Evolutionary conservation across 2,888 invertebrate species (phyloP), one percentile per base, ranked within the genome.

Genomic region (Cataglyphis cursor): DNA sequence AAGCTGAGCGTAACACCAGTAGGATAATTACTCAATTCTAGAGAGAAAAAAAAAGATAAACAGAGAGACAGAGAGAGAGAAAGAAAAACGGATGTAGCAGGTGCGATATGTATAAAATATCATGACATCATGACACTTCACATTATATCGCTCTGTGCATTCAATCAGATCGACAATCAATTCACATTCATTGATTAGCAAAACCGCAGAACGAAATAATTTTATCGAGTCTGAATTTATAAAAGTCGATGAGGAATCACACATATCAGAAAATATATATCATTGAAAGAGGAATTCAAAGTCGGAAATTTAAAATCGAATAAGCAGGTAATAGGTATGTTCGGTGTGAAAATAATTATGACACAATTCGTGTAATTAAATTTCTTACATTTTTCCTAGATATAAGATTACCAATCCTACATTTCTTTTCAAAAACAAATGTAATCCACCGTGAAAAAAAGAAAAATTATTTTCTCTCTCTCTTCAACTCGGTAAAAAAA

Each of bases 41-140:
- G 31, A 35, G 24, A 21, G 38, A 21, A 44, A 18, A 21, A 38
- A 38, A 59, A 38, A 24, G 1, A 24, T 1, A 54, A 15, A 18
- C 8, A 57, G 59, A 57, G 51, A 24, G 18, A n/a, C 8, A 24
- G 28, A 81, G 15, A 38, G 2, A 41, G 5, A 24, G 15, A 54
- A n/a, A 54, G 15, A n/a, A 54, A 10, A 48, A 18, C 35, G 24
- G 51, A 72, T 64, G 41, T 31, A 24, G 28, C 48, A 21, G 10
- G 44, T 18, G 66, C 65, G 54, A 76, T 65, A 80, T 70, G 41
- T 80, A 74, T 80, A 80, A 81, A 76, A 83, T 73, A 62, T 66
- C n/a, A 21, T 31, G 31, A 31, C 31, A 31, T 31, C 31, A 31
- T 62, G 28, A 59, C 5, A 48, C 21, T 48, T 54, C 44, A 15